These are phyloP conservation scores for Bombyx huttoni DNA, from an alignment of 2,888 invertebrate genomes.

Conservation along the genomic window DNA sequence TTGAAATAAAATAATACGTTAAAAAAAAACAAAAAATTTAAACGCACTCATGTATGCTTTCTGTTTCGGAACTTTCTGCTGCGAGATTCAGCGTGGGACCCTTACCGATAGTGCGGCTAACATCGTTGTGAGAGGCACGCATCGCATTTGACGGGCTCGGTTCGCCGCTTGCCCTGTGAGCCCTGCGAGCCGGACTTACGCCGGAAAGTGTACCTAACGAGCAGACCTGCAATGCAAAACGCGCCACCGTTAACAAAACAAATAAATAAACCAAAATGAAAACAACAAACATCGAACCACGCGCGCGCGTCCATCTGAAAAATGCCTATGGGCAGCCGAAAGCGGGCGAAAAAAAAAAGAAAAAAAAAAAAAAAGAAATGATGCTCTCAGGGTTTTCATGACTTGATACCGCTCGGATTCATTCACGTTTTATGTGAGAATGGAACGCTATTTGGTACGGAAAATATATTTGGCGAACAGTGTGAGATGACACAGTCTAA, in stretches of 20 bases:
- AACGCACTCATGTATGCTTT: constrained; percentile 4
- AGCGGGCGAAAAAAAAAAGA: constrained; percentile 47
- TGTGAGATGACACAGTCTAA: constrained; percentile 31
- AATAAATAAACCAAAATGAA: constrained; percentile 52
- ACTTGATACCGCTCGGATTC: constrained; percentile 49
- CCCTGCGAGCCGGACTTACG: constrained; percentile 71
- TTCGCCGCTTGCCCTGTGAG: constrained; percentile 66
- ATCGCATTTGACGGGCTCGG: constrained; percentile 70
- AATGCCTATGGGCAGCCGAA: constrained; percentile 63
- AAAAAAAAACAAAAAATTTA: background rate
- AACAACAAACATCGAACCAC: constrained; percentile 44
- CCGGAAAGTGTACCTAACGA: constrained; percentile 75
- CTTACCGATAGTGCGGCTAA: constrained; percentile 68
- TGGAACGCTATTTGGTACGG: constrained; percentile 31
- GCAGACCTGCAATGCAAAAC: constrained; percentile 73
- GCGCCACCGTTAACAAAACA: constrained; percentile 70
- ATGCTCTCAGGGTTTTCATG: constrained; percentile 51
- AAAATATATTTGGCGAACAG: constrained; percentile 22
- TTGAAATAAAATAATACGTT: constrained; percentile 18
- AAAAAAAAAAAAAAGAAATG: constrained; percentile 40
- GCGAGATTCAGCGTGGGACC: constrained; percentile 35
- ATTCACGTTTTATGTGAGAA: constrained; percentile 48
- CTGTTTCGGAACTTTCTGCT: constrained; percentile 26
- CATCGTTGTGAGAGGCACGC: constrained; percentile 73
- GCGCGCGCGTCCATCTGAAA: constrained; percentile 67